Base-by-base conservation (phyloP, 2,113 vertebrate species). In the Hemiprocne comata region DNA sequence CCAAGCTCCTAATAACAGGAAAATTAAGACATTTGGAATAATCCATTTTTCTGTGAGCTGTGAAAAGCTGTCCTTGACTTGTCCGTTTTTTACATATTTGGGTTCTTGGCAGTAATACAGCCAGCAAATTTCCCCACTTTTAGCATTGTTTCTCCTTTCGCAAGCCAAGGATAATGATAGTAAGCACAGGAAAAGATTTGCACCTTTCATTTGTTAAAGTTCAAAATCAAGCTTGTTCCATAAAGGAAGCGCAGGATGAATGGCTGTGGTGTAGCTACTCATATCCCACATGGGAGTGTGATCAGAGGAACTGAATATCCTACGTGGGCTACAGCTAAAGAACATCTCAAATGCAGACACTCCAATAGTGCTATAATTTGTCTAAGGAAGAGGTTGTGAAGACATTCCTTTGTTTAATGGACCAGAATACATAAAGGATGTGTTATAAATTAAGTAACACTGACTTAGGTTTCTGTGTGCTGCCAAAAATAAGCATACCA, bases 331-430 rank as follows among this genome's bases (percentile, higher is more conserved):
- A 82, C 24, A 78, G 89, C 34, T 26, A 53, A 73, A 58, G 61
- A 79, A 72, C 0, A 2, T 87, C 94, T 81, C 66, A 82, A 75
- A 91, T 50, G 64, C 25, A 94, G 66, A 75, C 46, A 40, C n/a
- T 76, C 70, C 78, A 64, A 79, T 19, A 65, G 66, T 60, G 36
- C 77, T 91, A 57, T 72, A 87, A 87, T 89, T 82, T 15, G 1
- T 76, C 91, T 76, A 3, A 6, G 14, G 58, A 92, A 95, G 77
- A 82, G 40, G 31, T 75, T 94, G 55, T 81, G 92, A 91, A 95
- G 62, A 70, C 21, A 54, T 79, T 87, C 62, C 58, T 94, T 85
- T 94, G 81, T 95, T 89, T 89, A 95, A 94, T 50, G 64, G 71
- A 50, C 70, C 50, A 75, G 50, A 58, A 89, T 82, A 85, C 65